A percentile compares a stretch with the other conserved stretches of the same genome.
Conservation (phyloP, 1,140 invertebrate genomes). For the Wiebesia pumilae region DNA sequence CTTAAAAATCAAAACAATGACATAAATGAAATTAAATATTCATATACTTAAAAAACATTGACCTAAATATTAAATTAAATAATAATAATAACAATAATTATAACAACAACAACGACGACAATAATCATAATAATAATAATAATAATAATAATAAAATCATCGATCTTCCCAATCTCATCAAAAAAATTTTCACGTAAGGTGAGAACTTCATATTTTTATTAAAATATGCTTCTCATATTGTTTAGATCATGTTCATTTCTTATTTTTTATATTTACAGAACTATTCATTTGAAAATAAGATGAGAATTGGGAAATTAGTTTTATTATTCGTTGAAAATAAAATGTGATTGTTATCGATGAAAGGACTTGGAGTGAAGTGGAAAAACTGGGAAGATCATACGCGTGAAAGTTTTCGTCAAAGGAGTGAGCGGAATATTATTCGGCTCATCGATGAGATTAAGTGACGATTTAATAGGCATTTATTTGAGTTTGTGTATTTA, state of each 20-base stretch:
- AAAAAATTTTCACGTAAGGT: constrained; percentile 21
- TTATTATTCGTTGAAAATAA: constrained; percentile 25
- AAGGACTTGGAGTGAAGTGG: constrained; percentile 23
- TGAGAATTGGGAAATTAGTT: constrained; percentile 35
- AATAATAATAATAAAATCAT: background rate
- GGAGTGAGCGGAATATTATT: constrained; percentile 26
- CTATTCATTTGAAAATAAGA: constrained; percentile 34
- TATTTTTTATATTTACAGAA: constrained; percentile 15
- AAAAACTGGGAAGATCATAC: constrained; percentile 23
- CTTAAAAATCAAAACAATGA: background rate
- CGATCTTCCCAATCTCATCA: constrained; percentile 40
- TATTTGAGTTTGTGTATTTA: constrained; percentile 32
- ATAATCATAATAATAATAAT: no score
- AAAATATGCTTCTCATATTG: background rate
- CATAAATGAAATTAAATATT: constrained; percentile 6
- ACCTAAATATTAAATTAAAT: background rate
- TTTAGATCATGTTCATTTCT: background rate
- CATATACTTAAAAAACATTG: background rate
- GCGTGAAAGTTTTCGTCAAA: constrained; percentile 39
- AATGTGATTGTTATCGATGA: constrained; percentile 28
- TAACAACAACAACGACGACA: no score
- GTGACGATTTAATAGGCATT: constrained; percentile 36
- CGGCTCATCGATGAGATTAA: constrained; percentile 32
- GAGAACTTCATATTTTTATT: constrained; percentile 19
- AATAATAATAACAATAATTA: background rate